Evolutionary conservation across 2,797 vertebrate genomes (phyloP), one percentile per base, ranked within the genome.

Genomic region (Hyperoplus lanceolatus): DNA sequence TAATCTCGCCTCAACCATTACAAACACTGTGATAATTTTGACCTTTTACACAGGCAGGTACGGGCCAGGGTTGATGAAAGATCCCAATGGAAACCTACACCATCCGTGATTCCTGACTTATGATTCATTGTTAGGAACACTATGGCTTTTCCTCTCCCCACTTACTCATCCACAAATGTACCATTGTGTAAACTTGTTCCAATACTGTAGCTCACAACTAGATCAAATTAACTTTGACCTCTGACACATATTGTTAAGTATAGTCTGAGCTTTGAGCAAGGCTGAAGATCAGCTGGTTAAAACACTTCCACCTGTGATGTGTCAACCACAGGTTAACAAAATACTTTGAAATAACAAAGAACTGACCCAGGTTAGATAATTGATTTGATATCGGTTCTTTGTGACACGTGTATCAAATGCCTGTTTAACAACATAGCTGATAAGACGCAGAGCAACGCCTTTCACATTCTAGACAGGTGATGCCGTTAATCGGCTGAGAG

Each of bases 391-490:
- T 3, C 7, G 4, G 4, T 46, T 73, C 29, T 38, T 57, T 50
- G 5, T 0, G 2, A 42, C 55, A 59, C 12, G 39, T 41, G 29
- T 41, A 39, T 68, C 6, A 43, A 61, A 63, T 57, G 9, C 2
- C 51, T 73, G 41, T 65, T 84, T 80, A 58, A 75, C 18, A 49
- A 63, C 29, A 49, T 8, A 3, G 55, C 57, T 61, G 73, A 84
- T 51, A 62, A 45, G 11, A 61, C 1, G 1, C 13, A 15, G 12
- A 75, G 51, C 56, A 45, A 83, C 53, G 1, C 66, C 82, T 65
- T 60, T n/a, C 4, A 75, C 76, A 87, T 85, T 70, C 43, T 73
- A 71, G n/a, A 53, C 70, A 62, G 53, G 51, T 85, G 79, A 90
- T 21, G 71, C 15, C 13, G 45, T 85, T 81, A 70, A 83, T 51